phyloP scores from a whole-genome alignment of 1,140 invertebrate genomes.

The Steinernema khuongi region DNA sequence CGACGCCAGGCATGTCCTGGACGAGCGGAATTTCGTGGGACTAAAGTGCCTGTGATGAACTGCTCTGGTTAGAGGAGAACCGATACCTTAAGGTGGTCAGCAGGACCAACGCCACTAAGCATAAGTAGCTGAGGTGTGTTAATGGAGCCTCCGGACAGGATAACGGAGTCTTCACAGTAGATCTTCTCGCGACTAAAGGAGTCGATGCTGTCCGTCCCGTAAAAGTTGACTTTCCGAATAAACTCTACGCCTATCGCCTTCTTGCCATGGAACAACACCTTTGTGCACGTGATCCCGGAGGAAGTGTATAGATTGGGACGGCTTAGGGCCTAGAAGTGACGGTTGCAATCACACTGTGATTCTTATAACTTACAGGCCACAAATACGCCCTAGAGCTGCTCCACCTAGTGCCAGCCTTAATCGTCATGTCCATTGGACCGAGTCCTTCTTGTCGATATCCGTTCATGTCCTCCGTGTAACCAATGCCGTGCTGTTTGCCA shows the following conservation, averaged over 20 bases:
- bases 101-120: constrained; percentile 78
- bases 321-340: constrained; percentile 27
- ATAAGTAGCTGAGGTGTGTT: constrained; percentile 69
- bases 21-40: neutral
- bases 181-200: constrained; percentile 41
- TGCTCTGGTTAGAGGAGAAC: no score
- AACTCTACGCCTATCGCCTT: constrained; percentile 62
- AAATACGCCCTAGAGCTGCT: neutral
- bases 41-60: no score
- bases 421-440: constrained; percentile 60
- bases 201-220: constrained; percentile 43
- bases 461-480: constrained; percentile 63
- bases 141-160: constrained; percentile 50
- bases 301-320: constrained; percentile 60
- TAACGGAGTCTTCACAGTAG: no score
- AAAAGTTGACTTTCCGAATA: constrained; percentile 45
- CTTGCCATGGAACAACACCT: constrained; percentile 61
- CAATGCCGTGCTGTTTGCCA: constrained; percentile 59
- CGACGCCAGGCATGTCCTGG: neutral
- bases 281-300: constrained; percentile 58
- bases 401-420: constrained; percentile 59
- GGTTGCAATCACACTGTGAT: neutral
- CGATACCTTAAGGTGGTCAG: constrained; percentile 65
- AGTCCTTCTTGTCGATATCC: constrained; percentile 62
- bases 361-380: neutral